Evolutionary conservation across 2,888 invertebrate species (phyloP), one percentile per base, ranked within the genome.

Genomic region (Blastobasis lacticolella): DNA sequence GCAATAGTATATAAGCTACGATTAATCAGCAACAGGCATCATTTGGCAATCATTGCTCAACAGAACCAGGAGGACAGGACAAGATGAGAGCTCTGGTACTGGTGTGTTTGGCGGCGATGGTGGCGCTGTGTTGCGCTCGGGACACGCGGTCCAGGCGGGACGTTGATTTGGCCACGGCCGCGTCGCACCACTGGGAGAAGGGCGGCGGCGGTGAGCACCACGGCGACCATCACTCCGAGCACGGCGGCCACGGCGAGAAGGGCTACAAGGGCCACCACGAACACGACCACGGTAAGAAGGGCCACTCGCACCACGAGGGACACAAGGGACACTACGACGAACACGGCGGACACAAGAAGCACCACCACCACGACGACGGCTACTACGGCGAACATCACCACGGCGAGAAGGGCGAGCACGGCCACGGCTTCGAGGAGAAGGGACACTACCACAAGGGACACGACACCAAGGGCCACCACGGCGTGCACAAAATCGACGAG

Each of bases 401-500:
- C 54, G 92, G 91, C 1, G 91, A 92, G 54, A 91, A 92, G 61
- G 92, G 92, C 3, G 91, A 91, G 60, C 91, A 92, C 55, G 91
- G 91, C 0, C 75, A 83, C 40, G 76, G 81, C 5, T 86, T 83
- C 56, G 89, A 90, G 69, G 89, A 88, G 63, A 80, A 85, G 58
- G 95, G 94, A 48, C 90, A 91, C 61, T 95, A 90, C 77, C 94
- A 94, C 60, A 95, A 95, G 70, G 95, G 95, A 0, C 95, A 95
- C 79, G 92, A 92, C 66, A 95, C 94, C 54, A 94, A 95, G 71
- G 95, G 95, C 50, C 94, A 94, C 63, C 95, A 95, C 70, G 93
- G 95, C 62, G 90, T 95, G 4, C 94, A 95, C 83, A 95, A 95
- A 74, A 73, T 94, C 74, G 94, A 95, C 76, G 95, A 95, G 77